Base-by-base conservation (phyloP, 2,113 vertebrate genomes). In the Lontra canadensis region DNA sequence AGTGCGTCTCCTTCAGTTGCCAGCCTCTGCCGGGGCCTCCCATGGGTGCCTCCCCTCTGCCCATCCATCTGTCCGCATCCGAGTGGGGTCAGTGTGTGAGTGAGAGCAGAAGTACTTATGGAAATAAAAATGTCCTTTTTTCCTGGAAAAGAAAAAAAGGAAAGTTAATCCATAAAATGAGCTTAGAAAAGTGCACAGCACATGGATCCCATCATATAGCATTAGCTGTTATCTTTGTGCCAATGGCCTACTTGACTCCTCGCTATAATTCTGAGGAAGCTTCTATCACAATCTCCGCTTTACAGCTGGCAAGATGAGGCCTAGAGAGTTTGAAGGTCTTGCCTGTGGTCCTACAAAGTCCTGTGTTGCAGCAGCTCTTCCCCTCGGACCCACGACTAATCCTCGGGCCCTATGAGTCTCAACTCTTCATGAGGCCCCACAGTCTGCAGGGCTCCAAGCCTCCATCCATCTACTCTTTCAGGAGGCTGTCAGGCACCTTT, bases 51-150 rank as follows among this genome's bases (percentile, higher is more conserved):
- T 88, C 94, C 7, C 67, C 1, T 86, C 94, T 92, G 84, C 49
- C 82, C 31, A 3, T 90, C 94, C 36, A 3, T 81, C 90, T 67
- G 52, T 82, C 82, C 14, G 0, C 52, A 90, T 83, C 90, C 42
- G 85, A 90, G 88, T 79, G 90, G 90, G 88, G 81, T 93, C 73
- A 1, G 67, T 34, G 81, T 65, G 87, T 82, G 94, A 69, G 88
- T 94, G 94, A 85, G 76, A 88, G 52, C 94, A 26, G 98, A 97
- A 98, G 97, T 99, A 99, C 98, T 99, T 99, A 99, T 99, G 98
- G 98, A 98, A 99, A 99, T 99, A 99, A 99, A 59, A 99, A 95
- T 6, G 17, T 89, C 86, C 47, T 97, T 97, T 55, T 97, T 97
- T 98, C 98, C 98, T 97, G 97, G 17, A 17, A 18, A 18, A 52